A percentile compares a stretch with the other conserved stretches of the same genome.
Conservation (phyloP, 2,113 vertebrate species). For the Gymnocephalus cernua region DNA sequence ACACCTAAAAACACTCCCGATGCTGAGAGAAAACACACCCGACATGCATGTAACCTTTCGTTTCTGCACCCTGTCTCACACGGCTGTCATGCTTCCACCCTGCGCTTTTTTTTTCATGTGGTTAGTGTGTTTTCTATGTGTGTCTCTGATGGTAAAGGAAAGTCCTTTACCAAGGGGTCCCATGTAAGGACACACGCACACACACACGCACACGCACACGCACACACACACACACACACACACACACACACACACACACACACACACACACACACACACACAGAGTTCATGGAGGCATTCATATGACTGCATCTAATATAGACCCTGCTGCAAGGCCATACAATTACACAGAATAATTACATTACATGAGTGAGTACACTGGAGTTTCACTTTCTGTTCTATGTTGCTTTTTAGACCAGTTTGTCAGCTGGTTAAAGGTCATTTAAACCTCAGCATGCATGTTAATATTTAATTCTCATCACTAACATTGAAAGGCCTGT, state of each 20-base stretch:
- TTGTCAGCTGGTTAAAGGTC: slow-evolving; percentile 18
- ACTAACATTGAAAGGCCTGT: background rate
- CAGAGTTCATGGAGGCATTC: background rate
- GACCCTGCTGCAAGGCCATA: background rate
- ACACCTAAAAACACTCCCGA: background rate
- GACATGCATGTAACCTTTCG: slow-evolving; percentile 39
- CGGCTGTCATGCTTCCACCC: background rate
- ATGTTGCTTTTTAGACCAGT: background rate
- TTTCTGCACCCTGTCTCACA: slow-evolving; percentile 24
- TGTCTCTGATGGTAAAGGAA: slow-evolving; percentile 21
- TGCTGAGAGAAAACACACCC: background rate
- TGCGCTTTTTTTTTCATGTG: slow-evolving; percentile 20
- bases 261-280: background rate
- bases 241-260: background rate
- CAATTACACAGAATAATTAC: background rate
- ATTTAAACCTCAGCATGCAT: slow-evolving; percentile 18
- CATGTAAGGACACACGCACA: background rate
- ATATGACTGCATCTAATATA: background rate
- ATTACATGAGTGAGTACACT: background rate
- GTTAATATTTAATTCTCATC: background rate
- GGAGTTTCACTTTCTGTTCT: slow-evolving; percentile 62
- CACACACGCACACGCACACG: background rate
- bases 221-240: background rate
- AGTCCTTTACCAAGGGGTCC: background rate
- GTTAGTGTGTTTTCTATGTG: slow-evolving; percentile 15